A percentile compares a stretch with the other conserved stretches of the same genome.
These are phyloP conservation scores for Hyperoplus lanceolatus DNA, from an alignment of 2,797 vertebrate genomes.

Conservation along the genomic window DNA sequence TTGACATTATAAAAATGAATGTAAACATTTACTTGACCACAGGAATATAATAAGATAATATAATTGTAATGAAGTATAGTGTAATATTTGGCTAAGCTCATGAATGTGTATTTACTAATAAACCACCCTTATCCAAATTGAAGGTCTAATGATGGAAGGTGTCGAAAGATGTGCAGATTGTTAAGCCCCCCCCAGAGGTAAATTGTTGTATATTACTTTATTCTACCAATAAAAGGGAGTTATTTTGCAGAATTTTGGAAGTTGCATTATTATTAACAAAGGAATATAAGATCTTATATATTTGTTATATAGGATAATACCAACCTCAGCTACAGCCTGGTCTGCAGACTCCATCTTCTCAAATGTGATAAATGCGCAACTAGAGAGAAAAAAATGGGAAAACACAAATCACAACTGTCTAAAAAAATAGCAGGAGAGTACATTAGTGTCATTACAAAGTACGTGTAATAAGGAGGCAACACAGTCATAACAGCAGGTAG, in stretches of 20 bases:
- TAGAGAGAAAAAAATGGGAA: constrained; percentile 57
- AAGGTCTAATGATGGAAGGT: no score
- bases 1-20: background rate
- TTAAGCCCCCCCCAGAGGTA: background rate
- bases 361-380: constrained; percentile 95
- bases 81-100: background rate
- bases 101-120: background rate
- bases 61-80: background rate
- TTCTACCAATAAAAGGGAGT: no score
- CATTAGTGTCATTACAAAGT: no score
- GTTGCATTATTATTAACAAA: background rate
- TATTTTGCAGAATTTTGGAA: background rate
- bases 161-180: no score
- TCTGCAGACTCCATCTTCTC: constrained; percentile 98
- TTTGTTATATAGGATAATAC: constrained; percentile 11
- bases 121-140: background rate
- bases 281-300: background rate
- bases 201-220: background rate
- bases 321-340: constrained; percentile 91
- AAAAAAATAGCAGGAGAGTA: background rate
- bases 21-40: no score
- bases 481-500: background rate
- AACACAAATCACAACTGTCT: background rate
- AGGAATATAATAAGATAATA: background rate
- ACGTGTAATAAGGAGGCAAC: background rate